These are phyloP conservation scores for Bembecia ichneumoniformis DNA, from an alignment of 2,888 invertebrate species.

Conservation along the genomic window DNA sequence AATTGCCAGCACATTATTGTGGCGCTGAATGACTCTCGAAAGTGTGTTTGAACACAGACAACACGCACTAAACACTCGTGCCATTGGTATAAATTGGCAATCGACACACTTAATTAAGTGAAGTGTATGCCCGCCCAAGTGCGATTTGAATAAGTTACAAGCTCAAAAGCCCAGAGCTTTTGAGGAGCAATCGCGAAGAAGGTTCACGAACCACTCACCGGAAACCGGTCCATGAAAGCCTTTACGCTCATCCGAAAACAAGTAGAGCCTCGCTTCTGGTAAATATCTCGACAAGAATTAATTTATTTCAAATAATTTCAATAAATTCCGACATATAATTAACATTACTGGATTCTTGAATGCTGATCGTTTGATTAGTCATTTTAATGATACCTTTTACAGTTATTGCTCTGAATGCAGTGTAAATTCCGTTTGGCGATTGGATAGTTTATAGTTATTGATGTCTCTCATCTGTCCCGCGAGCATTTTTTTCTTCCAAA, in stretches of 20 bases:
- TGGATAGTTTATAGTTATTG: slow-evolving; percentile 37
- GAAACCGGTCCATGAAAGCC: slow-evolving; percentile 47
- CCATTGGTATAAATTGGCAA: too few relatives aligned
- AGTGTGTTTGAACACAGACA: neutral
- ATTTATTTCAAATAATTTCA: slow-evolving; percentile 55
- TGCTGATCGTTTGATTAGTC: slow-evolving; percentile 61
- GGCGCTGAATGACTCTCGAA: neutral
- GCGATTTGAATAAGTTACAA: neutral
- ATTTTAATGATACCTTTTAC: slow-evolving; percentile 59
- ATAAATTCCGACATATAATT: slow-evolving; percentile 58
- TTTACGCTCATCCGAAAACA: slow-evolving; percentile 33
- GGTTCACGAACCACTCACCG: slow-evolving; percentile 41
- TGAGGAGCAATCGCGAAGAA: slow-evolving; percentile 5
- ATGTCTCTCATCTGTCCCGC: slow-evolving; percentile 38
- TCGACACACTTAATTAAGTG: neutral
- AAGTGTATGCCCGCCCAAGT: neutral
- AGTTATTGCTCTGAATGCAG: slow-evolving; percentile 56
- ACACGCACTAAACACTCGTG: neutral
- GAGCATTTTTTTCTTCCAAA: slow-evolving; percentile 30
- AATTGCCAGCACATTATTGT: slow-evolving; percentile 4
- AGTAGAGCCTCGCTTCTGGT: slow-evolving; percentile 35
- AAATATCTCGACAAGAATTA: slow-evolving; percentile 44
- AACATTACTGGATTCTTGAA: slow-evolving; percentile 58
- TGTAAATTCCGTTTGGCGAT: slow-evolving; percentile 52
- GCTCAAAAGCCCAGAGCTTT: neutral